These are phyloP conservation scores for Salvelinus namaycush DNA, from an alignment of 2,113 vertebrate genomes.

Conservation along the genomic window DNA sequence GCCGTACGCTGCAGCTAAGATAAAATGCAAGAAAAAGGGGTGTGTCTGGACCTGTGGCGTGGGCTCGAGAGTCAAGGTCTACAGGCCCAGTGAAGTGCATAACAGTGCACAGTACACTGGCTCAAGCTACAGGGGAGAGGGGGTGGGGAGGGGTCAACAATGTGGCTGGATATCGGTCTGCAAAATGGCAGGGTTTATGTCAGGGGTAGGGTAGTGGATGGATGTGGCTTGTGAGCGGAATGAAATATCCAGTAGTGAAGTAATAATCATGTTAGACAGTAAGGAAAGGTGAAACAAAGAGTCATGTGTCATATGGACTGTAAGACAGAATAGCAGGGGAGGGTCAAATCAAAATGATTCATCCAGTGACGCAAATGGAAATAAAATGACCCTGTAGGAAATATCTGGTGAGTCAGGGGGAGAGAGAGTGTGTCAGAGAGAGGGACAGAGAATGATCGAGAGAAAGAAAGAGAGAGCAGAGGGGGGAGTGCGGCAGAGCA, in stretches of 20 bases:
- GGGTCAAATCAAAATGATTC: too few relatives aligned
- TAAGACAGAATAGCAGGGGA: too few relatives aligned
- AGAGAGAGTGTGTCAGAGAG: neutral
- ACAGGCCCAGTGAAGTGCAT: constrained; percentile 44
- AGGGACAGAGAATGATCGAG: neutral
- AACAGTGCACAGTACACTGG: neutral
- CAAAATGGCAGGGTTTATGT: neutral
- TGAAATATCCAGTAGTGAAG: too few relatives aligned
- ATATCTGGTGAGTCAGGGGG: neutral
- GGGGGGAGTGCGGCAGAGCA: neutral
- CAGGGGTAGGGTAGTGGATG: neutral
- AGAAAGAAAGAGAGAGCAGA: neutral
- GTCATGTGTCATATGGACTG: too few relatives aligned
- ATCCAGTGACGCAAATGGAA: too few relatives aligned
- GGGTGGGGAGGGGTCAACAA: neutral
- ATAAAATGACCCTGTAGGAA: too few relatives aligned
- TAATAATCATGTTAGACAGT: too few relatives aligned
- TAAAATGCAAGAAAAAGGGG: constrained; percentile 32
- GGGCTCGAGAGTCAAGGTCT: constrained; percentile 65
- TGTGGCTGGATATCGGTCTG: neutral
- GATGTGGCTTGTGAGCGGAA: neutral
- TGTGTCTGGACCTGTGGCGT: constrained; percentile 46
- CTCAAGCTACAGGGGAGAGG: neutral
- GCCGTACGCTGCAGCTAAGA: constrained; percentile 48
- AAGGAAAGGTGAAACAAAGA: too few relatives aligned